Percentiles rank a stretch among this genome's conserved stretches.
Evolutionary conservation across 2,888 invertebrate genomes (phyloP).

Genomic region (Actias luna): DNA sequence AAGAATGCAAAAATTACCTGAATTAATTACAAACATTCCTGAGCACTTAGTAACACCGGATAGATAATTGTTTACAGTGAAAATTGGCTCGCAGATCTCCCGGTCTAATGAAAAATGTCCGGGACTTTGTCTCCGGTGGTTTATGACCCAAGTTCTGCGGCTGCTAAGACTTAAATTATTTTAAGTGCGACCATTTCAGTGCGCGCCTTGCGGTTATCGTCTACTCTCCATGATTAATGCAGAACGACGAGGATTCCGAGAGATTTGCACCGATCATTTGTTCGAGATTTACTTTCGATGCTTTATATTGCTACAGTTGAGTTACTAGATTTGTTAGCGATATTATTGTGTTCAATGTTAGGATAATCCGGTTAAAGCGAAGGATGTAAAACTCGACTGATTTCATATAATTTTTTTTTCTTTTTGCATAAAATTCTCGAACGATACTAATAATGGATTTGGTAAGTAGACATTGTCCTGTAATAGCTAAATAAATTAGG

Average conservation of each 20-base stretch:
- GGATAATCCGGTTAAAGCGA: background rate
- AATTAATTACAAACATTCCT: background rate
- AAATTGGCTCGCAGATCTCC: constrained; percentile 48
- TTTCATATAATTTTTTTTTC: too few species aligned
- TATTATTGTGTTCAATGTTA: background rate
- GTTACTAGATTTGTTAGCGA: background rate
- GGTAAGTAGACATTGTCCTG: too few species aligned
- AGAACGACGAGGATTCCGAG: constrained; percentile 36
- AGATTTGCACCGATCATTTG: constrained; percentile 37
- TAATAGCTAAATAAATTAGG: too few species aligned
- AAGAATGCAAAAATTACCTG: background rate
- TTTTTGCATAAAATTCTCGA: too few species aligned
- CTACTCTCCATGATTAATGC: constrained; percentile 62
- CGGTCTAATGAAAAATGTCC: constrained; percentile 73
- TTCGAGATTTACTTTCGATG: constrained; percentile 15
- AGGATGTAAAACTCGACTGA: too few species aligned
- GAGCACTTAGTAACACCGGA: constrained; percentile 55
- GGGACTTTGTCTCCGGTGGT: constrained; percentile 67
- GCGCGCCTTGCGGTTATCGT: constrained; percentile 73
- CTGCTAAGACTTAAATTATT: constrained; percentile 68
- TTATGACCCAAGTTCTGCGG: constrained; percentile 69
- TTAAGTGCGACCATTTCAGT: constrained; percentile 65
- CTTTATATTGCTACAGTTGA: background rate
- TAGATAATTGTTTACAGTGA: constrained; percentile 71
- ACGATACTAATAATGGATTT: too few species aligned